phyloP scores from a whole-genome alignment of 1,140 invertebrate species.

The Anastatus disparis region DNA sequence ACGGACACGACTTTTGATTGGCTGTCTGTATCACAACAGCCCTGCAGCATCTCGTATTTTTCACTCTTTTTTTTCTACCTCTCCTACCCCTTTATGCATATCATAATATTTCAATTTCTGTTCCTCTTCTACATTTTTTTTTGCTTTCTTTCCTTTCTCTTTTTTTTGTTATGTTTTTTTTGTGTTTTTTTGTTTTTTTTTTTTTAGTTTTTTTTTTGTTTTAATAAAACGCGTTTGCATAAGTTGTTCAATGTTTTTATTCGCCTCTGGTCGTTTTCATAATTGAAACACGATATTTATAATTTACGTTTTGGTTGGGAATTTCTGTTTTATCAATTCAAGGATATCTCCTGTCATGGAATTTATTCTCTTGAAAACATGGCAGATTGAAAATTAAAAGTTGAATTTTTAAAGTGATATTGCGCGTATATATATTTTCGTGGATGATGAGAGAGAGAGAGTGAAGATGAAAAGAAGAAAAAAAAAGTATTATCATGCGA shows the following conservation, averaged over 20 bases:
- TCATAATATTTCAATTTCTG: conserved; percentile 21
- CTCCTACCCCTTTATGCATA: conserved; percentile 7
- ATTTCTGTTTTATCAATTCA: no score
- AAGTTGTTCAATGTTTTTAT: background rate
- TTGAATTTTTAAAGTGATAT: no score
- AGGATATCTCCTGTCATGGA: no score
- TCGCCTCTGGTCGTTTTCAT: background rate
- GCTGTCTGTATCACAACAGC: conserved; percentile 18
- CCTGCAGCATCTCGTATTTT: conserved; percentile 1
- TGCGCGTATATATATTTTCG: no score
- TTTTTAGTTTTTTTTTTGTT: background rate
- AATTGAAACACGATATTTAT: conserved; percentile 11
- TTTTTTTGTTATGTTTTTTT: background rate
- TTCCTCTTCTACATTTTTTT: no score
- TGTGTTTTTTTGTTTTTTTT: background rate
- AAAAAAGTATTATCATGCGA: no score
- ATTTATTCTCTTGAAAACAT: no score
- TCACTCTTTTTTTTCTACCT: background rate
- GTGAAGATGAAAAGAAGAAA: no score
- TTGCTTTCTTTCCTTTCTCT: conserved; percentile 4
- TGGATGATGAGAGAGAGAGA: no score
- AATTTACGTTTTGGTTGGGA: background rate
- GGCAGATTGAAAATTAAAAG: no score
- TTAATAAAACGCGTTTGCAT: background rate
- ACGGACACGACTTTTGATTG: conserved; percentile 20